Conservation (phyloP, 2,888 invertebrate genomes). For the Cheilosia scutellata region DNA sequence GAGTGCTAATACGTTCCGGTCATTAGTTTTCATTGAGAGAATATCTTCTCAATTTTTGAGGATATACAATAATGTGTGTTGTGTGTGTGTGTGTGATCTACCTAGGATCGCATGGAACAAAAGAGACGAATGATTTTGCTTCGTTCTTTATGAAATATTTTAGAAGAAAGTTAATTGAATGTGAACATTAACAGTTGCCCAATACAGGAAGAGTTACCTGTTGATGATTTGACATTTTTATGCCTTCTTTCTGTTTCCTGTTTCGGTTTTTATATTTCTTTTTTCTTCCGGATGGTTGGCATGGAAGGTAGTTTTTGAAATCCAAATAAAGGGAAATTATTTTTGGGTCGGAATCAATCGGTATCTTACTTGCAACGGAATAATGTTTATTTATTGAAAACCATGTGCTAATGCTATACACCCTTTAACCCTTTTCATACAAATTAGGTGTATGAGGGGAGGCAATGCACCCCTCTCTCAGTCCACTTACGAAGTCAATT, state of each 20-base stretch:
- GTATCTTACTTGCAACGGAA: background rate
- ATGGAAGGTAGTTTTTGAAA: too few relatives aligned
- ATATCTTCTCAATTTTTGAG: conserved; percentile 36
- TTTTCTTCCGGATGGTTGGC: conserved; percentile 32
- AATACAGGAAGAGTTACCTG: conserved; percentile 60
- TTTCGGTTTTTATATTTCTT: conserved; percentile 7
- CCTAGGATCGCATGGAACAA: conserved; percentile 29
- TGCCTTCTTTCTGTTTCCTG: conserved; percentile 17
- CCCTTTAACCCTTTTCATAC: background rate
- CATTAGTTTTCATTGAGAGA: conserved; percentile 65
- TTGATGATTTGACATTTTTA: conserved; percentile 21
- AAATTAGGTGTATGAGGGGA: background rate
- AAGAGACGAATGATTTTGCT: conserved; percentile 26
- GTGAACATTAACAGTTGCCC: conserved; percentile 35
- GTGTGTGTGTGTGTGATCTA: conserved; percentile 16
- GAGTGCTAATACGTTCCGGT: conserved; percentile 72
- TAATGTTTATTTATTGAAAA: background rate
- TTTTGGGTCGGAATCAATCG: too few relatives aligned
- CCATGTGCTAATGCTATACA: background rate
- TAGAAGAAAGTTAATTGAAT: conserved; percentile 64
- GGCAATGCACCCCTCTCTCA: conserved; percentile 25
- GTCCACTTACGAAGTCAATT: conserved; percentile 28
- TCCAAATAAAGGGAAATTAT: too few relatives aligned
- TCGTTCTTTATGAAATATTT: conserved; percentile 3
- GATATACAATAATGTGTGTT: background rate